Evolutionary conservation across 1,140 invertebrate species (phyloP).

Genomic region (Bradynema listronoti): DNA sequence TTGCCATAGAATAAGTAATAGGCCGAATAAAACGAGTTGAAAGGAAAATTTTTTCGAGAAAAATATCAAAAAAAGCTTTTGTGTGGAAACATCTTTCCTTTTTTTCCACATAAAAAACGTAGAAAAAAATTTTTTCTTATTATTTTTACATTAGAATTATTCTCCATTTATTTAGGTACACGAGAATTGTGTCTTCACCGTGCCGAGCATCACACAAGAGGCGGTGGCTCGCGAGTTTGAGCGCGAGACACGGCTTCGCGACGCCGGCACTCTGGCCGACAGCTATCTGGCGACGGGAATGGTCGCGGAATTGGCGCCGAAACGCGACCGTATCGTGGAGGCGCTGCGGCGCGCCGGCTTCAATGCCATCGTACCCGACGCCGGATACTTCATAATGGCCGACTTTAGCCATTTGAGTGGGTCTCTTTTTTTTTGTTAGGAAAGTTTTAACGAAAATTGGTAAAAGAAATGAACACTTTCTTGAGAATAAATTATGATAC

Average conservation of each 20-base stretch:
- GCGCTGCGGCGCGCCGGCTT: slow-evolving; percentile 74
- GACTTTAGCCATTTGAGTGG: slow-evolving; percentile 73
- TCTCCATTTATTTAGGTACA: too few species aligned
- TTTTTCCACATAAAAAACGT: too few species aligned
- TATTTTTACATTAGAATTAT: too few species aligned
- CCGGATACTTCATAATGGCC: slow-evolving; percentile 91
- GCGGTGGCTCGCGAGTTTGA: slow-evolving; percentile 83
- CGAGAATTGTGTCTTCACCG: slow-evolving; percentile 87
- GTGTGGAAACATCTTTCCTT: too few species aligned
- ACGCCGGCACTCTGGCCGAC: slow-evolving; percentile 64
- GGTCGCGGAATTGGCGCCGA: slow-evolving; percentile 70
- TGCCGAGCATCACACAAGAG: slow-evolving; percentile 76
- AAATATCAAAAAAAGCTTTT: too few species aligned
- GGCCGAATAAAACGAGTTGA: too few species aligned
- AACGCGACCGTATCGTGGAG: slow-evolving; percentile 76
- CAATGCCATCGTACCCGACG: slow-evolving; percentile 83
- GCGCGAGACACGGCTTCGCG: slow-evolving; percentile 69
- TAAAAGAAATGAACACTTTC: too few species aligned
- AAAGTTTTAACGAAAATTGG: too few species aligned
- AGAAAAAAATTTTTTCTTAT: too few species aligned
- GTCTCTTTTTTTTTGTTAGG: neutral
- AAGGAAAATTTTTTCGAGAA: too few species aligned
- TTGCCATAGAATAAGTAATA: too few species aligned
- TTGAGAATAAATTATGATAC: too few species aligned
- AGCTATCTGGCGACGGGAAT: slow-evolving; percentile 76